A percentile compares a stretch with the other conserved stretches of the same genome.
These are phyloP conservation scores for Syngnathus acus DNA, from an alignment of 2,797 vertebrate genomes.

Conservation along the genomic window DNA sequence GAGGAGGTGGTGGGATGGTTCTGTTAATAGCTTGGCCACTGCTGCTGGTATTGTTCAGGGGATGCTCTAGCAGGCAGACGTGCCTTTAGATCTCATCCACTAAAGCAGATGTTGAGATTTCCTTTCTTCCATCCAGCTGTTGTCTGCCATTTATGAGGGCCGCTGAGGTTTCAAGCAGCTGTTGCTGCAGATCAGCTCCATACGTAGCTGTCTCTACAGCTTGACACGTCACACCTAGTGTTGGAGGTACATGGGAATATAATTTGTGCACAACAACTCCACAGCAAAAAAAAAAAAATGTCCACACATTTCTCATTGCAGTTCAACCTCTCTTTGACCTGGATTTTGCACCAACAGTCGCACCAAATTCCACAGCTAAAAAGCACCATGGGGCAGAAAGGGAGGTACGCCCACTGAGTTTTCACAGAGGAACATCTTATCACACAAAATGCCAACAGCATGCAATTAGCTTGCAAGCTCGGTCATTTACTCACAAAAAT, in stretches of 20 bases:
- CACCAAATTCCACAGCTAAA: constrained; percentile 51
- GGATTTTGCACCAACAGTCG: constrained; percentile 27
- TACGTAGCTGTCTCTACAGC: constrained; percentile 1
- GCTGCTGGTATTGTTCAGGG: constrained; percentile 48
- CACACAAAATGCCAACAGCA: constrained; percentile 30
- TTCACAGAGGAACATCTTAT: constrained; percentile 40
- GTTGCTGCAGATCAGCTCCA: constrained; percentile 28
- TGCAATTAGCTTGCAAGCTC: constrained; percentile 25
- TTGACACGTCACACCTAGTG: constrained; percentile 6
- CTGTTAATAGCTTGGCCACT: constrained; percentile 51
- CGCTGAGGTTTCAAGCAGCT: constrained; percentile 53
- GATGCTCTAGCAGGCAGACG: constrained; percentile 27
- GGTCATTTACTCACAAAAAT: constrained; percentile 23
- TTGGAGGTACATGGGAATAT: background rate
- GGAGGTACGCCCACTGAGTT: constrained; percentile 26
- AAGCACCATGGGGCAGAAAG: constrained; percentile 35
- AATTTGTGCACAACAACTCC: background rate
- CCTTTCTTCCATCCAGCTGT: constrained; percentile 56
- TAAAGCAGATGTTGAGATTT: constrained; percentile 41
- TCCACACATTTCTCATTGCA: constrained; percentile 36
- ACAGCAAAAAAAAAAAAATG: background rate
- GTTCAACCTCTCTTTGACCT: constrained; percentile 34
- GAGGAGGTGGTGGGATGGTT: constrained; percentile 25
- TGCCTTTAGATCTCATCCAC: constrained; percentile 42
- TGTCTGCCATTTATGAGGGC: constrained; percentile 35